Conservation (phyloP, 2,888 invertebrate species). For the Drepana falcataria region DNA sequence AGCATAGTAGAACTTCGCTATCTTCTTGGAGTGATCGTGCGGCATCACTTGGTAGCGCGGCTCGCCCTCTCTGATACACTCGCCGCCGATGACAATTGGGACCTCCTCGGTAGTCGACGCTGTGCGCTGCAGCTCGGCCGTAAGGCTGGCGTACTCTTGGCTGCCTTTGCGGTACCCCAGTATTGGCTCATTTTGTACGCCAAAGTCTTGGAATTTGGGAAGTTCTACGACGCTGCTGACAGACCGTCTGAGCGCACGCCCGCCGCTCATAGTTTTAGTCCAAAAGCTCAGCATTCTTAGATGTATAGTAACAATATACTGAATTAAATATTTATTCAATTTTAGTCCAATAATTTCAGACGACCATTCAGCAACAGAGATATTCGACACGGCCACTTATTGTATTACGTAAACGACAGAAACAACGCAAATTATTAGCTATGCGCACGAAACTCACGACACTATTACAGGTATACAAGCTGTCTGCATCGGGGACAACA, state of each 20-base stretch:
- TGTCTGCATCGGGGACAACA: constrained; percentile 24
- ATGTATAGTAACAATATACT: neutral
- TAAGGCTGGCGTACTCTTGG: constrained; percentile 86
- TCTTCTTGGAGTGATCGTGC: constrained; percentile 90
- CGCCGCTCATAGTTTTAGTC: constrained; percentile 71
- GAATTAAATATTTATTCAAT: no score
- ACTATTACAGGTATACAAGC: constrained; percentile 8
- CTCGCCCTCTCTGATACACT: constrained; percentile 87
- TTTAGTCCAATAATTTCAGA: neutral
- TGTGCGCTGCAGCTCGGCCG: constrained; percentile 82
- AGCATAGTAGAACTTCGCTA: constrained; percentile 96
- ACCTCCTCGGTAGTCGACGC: constrained; percentile 87
- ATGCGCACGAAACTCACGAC: constrained; percentile 2
- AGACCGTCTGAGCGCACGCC: constrained; percentile 76
- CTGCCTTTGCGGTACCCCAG: constrained; percentile 90
- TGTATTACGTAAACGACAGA: constrained; percentile 10
- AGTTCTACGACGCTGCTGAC: constrained; percentile 82
- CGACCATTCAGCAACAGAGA: neutral
- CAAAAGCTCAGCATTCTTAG: constrained; percentile 39
- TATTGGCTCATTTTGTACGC: constrained; percentile 88
- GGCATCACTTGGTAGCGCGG: constrained; percentile 92
- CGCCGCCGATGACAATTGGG: constrained; percentile 97
- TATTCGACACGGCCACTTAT: neutral
- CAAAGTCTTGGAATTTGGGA: constrained; percentile 82
- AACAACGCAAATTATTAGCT: neutral